phyloP scores from a whole-genome alignment of 1,140 invertebrate genomes.

The Andricus grossulariae region DNA sequence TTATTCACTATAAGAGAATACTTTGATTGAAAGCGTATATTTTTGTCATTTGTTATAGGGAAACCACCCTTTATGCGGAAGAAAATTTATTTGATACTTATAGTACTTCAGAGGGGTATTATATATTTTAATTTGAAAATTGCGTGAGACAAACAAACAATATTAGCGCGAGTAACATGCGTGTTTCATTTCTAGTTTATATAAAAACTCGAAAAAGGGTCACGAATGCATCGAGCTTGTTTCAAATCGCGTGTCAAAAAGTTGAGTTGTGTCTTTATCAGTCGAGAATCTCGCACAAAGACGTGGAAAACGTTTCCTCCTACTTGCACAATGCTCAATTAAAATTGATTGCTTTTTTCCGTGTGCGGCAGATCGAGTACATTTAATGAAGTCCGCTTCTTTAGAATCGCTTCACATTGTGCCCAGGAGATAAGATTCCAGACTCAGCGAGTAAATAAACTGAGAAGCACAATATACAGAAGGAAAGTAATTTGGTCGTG shows the following conservation, averaged over 20 bases:
- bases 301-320: neutral
- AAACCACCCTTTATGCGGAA: too few species aligned
- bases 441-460: conserved; percentile 15
- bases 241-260: conserved; percentile 23
- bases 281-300: neutral
- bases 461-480: conserved; percentile 4
- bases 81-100: too few species aligned
- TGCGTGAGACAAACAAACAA: too few species aligned
- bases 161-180: too few species aligned
- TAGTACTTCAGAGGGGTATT: too few species aligned
- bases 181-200: too few species aligned
- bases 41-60: too few species aligned
- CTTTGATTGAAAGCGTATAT: too few species aligned
- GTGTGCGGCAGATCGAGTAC: conserved; percentile 25
- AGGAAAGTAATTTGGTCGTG: conserved; percentile 16
- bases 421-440: conserved; percentile 13
- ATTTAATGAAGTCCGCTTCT: conserved; percentile 27
- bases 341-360: conserved; percentile 30
- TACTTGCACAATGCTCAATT: neutral
- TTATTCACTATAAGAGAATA: too few species aligned
- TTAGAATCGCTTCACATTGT: conserved; percentile 28
- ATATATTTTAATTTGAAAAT: too few species aligned
- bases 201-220: neutral
- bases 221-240: neutral
- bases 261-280: conserved; percentile 22